Conservation (phyloP, 2,113 vertebrate genomes). For the Chrysemys picta region DNA sequence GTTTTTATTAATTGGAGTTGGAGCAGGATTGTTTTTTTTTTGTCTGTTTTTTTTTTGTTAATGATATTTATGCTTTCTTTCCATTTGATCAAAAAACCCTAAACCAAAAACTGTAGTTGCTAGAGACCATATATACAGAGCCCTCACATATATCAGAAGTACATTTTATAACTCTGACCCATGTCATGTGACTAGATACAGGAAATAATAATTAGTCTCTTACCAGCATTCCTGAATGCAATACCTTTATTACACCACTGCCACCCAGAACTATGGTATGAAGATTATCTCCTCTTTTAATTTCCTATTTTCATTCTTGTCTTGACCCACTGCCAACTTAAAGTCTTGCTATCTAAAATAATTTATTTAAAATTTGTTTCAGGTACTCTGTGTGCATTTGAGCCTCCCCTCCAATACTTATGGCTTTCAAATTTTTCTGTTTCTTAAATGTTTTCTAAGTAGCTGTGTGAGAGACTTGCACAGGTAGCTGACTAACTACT, state of each 20-base stretch:
- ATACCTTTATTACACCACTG: conserved; percentile 26
- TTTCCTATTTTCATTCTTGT: not conserved
- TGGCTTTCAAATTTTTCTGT: not conserved
- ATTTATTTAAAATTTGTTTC: not conserved
- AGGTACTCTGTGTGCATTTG: not conserved
- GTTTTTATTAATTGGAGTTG: not conserved
- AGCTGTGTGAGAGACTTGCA: not conserved
- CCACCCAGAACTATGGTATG: not conserved
- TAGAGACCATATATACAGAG: not conserved
- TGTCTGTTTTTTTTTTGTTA: too few species aligned
- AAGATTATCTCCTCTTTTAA: not conserved
- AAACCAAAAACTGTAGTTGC: not conserved
- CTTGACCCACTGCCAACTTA: not conserved
- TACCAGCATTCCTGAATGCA: not conserved
- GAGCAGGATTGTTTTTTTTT: not conserved
- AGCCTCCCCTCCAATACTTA: not conserved
- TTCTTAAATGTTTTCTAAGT: not conserved
- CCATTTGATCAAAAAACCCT: not conserved
- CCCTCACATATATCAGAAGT: not conserved
- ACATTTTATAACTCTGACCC: not conserved
- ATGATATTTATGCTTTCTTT: too few species aligned
- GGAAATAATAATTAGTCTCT: not conserved
- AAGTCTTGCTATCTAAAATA: not conserved
- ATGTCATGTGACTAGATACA: not conserved
- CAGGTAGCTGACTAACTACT: not conserved